These are phyloP conservation scores for Rhinopomastus cyanomelas DNA, from an alignment of 2,113 vertebrate species.

Conservation along the genomic window DNA sequence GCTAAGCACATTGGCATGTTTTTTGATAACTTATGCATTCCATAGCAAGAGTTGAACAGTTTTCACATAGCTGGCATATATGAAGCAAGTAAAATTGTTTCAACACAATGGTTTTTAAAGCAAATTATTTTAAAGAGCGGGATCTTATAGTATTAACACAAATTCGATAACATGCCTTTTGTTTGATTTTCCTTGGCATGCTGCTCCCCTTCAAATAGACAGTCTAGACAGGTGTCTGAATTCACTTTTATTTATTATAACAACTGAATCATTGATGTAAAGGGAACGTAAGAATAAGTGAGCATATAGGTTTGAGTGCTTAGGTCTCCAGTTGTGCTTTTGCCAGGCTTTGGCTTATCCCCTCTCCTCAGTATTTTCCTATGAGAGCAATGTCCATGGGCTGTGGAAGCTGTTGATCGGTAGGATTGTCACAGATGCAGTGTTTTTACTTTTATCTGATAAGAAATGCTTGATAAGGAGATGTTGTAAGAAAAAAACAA, in stretches of 20 bases:
- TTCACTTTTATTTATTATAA: neutral
- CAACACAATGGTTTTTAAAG: neutral
- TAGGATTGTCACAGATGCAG: neutral
- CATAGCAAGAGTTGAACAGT: rapidly evolving
- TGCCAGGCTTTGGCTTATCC: neutral
- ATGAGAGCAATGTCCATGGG: neutral
- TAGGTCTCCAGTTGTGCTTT: neutral
- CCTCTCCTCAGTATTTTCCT: neutral
- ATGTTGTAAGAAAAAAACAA: neutral
- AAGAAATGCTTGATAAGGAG: neutral
- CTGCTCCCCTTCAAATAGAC: neutral
- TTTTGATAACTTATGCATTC: neutral
- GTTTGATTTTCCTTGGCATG: neutral
- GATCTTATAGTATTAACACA: neutral
- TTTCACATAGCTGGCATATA: neutral
- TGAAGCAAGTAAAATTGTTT: neutral
- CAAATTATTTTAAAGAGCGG: neutral
- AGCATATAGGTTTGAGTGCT: neutral
- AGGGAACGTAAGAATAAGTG: neutral
- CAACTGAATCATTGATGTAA: neutral
- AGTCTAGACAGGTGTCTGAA: neutral
- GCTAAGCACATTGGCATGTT: neutral
- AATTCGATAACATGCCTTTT: neutral
- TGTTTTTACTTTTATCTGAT: neutral
- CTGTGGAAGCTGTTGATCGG: neutral